These are phyloP conservation scores for Cepaea nemoralis DNA, from an alignment of 1,140 invertebrate genomes.

Conservation along the genomic window DNA sequence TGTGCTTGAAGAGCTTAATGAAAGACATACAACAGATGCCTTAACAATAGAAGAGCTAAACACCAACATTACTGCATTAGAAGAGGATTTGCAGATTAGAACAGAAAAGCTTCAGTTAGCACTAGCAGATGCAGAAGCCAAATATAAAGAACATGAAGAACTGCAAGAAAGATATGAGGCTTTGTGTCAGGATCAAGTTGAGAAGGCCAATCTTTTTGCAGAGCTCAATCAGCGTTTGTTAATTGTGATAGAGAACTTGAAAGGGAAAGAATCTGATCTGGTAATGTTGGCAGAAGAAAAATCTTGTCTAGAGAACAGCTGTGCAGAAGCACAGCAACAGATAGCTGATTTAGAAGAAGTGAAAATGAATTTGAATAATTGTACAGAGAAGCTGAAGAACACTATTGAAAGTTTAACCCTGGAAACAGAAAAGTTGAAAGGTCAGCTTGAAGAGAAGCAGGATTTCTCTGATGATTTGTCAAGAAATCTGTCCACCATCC, in stretches of 20 bases:
- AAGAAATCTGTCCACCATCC: background rate
- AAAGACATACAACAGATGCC: background rate
- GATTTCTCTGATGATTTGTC: background rate
- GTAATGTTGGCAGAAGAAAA: background rate
- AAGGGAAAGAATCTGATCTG: background rate
- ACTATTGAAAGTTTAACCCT: background rate
- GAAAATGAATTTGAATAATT: background rate
- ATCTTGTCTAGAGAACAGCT: constrained; percentile 1
- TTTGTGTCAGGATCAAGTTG: background rate
- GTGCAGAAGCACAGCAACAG: background rate
- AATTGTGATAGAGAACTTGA: background rate
- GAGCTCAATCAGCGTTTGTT: background rate
- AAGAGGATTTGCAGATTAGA: background rate
- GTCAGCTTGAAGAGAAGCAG: background rate
- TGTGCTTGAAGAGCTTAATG: background rate
- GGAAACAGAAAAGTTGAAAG: background rate
- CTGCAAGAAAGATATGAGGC: background rate
- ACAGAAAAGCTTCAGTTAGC: background rate
- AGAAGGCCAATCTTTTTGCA: background rate
- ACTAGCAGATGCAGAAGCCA: background rate
- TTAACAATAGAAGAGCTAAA: background rate
- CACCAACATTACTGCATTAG: background rate
- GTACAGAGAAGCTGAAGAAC: background rate
- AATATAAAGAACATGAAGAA: background rate
- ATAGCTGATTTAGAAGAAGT: constrained; percentile 13